phyloP scores from a whole-genome alignment of 35 echinoderm and acorn worm genomes.

The Patiria miniata region DNA sequence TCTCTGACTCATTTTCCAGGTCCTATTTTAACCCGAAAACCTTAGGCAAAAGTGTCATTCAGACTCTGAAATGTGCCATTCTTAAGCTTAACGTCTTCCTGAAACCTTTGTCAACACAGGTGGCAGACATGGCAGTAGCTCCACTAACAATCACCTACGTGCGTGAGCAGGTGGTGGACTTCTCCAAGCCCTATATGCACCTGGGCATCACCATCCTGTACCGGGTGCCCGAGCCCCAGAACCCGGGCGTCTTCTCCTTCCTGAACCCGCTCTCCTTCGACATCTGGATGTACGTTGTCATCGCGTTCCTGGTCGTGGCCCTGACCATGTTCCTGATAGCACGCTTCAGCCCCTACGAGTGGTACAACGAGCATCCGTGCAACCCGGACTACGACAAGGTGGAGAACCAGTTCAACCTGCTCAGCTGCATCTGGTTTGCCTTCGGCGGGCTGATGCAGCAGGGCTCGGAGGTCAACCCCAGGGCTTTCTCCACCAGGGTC shows the following conservation, averaged over 20 bases:
- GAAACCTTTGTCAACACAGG: constrained; percentile 30
- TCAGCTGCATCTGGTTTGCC: constrained; percentile 96
- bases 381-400: constrained; percentile 86
- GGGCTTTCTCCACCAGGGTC: constrained; percentile 90
- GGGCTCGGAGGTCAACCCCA: constrained; percentile 93
- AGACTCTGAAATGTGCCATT: too few relatives aligned
- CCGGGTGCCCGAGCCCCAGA: constrained; percentile 79
- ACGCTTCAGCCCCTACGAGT: constrained; percentile 93
- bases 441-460: constrained; percentile 99
- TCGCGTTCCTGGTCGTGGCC: constrained; percentile 76
- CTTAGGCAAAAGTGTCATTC: too few relatives aligned
- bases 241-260: constrained; percentile 92
- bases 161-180: constrained; percentile 81
- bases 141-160: constrained; percentile 89
- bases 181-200: constrained; percentile 95
- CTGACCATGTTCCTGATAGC: constrained; percentile 82
- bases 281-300: constrained; percentile 95
- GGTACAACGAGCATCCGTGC: constrained; percentile 94
- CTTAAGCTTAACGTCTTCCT: too few relatives aligned
- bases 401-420: constrained; percentile 95
- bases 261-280: constrained; percentile 80
- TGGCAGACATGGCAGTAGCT: constrained; percentile 89
- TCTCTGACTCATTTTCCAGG: too few relatives aligned
- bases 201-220: constrained; percentile 91
- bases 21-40: too few relatives aligned